Evolutionary conservation across 2,797 vertebrate species (phyloP).

Genomic region (Rallus crepitans): DNA sequence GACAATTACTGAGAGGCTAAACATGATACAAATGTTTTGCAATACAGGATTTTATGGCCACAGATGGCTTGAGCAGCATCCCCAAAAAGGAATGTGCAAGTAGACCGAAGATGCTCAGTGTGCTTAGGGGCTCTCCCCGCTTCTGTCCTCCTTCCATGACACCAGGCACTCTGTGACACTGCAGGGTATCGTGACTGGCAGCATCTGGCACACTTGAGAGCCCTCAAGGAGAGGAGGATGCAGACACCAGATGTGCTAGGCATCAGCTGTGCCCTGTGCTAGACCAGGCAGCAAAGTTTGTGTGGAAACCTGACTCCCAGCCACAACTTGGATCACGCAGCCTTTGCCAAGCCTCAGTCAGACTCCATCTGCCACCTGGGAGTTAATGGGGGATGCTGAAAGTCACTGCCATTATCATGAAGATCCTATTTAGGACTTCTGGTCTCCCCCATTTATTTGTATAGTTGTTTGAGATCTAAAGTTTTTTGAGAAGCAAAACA

Average conservation of each 20-base stretch:
- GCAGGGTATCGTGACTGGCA: accelerated
- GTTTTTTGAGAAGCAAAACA: background rate
- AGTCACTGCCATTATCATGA: background rate
- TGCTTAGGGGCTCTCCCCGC: background rate
- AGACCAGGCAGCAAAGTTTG: background rate
- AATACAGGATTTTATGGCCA: background rate
- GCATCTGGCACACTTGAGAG: background rate
- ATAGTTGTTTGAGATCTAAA: background rate
- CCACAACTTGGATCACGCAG: background rate
- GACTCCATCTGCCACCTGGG: background rate
- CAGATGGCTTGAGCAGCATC: background rate
- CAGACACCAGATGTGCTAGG: accelerated
- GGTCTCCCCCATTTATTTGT: background rate
- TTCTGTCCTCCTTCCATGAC: background rate
- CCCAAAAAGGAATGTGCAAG: background rate
- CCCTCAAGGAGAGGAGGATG: background rate
- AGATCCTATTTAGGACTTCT: background rate
- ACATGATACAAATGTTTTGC: background rate
- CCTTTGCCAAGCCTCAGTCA: background rate
- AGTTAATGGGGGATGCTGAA: background rate
- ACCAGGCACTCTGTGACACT: background rate
- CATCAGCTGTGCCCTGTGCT: background rate
- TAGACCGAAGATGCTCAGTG: background rate
- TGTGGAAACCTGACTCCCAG: background rate
- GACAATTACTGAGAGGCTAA: background rate